A percentile compares a stretch with the other conserved stretches of the same genome.
These are phyloP conservation scores for Oscheius sp. DNA, from an alignment of 2,888 invertebrate genomes.

Conservation along the genomic window DNA sequence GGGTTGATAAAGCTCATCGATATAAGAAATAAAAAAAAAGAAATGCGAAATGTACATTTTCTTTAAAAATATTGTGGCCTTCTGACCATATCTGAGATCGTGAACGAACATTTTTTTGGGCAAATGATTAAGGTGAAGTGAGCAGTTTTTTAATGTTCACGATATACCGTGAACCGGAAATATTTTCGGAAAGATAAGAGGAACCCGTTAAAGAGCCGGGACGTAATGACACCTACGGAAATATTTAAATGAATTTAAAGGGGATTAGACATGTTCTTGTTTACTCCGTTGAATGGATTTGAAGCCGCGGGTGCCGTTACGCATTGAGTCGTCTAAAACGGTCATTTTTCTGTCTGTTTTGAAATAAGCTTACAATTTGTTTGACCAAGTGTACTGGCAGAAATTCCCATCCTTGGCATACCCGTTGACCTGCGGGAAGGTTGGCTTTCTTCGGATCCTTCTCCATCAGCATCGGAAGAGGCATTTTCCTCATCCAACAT, in stretches of 20 bases:
- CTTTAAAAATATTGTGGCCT: neutral
- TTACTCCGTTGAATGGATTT: conserved; percentile 34
- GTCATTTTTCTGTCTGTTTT: neutral
- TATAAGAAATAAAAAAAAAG: neutral
- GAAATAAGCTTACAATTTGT: conserved; percentile 45
- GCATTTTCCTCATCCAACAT: conserved; percentile 55
- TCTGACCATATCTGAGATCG: conserved; percentile 7
- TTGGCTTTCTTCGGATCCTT: conserved; percentile 51
- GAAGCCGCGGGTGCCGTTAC: conserved; percentile 21
- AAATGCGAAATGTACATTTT: conserved; percentile 9
- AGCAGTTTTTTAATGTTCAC: neutral
- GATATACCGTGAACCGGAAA: neutral
- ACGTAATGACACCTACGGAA: conserved; percentile 15
- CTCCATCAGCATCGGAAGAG: conserved; percentile 58
- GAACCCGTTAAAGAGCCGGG: conserved; percentile 30
- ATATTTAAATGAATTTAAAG: neutral
- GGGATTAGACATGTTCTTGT: conserved; percentile 34
- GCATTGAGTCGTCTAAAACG: conserved; percentile 23
- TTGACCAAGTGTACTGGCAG: conserved; percentile 50
- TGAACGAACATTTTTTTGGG: neutral
- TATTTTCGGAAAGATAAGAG: conserved; percentile 10
- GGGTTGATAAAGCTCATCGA: conserved; percentile 17
- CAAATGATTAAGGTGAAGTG: neutral
- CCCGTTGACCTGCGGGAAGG: conserved; percentile 42
- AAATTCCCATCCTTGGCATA: conserved; percentile 58